Evolutionary conservation across 2,113 vertebrate species (phyloP).

Genomic region (Zapus hudsonius): DNA sequence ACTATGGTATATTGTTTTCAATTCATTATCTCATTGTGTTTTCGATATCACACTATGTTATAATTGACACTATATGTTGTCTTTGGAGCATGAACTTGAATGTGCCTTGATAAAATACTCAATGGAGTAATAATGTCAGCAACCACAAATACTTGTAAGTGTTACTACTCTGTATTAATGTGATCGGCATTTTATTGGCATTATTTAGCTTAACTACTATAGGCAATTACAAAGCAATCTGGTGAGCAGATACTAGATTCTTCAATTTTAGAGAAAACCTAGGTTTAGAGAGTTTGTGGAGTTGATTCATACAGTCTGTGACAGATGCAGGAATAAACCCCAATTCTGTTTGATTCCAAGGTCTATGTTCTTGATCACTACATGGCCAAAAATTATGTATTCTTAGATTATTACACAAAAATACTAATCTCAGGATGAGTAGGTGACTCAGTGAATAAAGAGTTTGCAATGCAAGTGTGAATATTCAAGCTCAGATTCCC

Average conservation of each 20-base stretch:
- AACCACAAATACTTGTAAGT: not conserved
- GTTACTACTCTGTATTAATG: not conserved
- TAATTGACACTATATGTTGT: not conserved
- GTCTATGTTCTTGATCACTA: not conserved
- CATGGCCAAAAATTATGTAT: not conserved
- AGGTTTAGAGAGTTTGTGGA: not conserved
- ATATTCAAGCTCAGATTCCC: no score
- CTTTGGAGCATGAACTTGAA: not conserved
- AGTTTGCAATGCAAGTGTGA: no score
- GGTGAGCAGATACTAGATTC: not conserved
- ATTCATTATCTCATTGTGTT: not conserved
- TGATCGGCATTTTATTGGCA: not conserved
- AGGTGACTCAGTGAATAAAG: no score
- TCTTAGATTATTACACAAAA: no score
- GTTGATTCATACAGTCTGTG: not conserved
- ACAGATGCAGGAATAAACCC: not conserved
- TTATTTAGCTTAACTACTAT: not conserved
- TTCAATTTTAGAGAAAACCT: not conserved
- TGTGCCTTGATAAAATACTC: slow-evolving; percentile 21
- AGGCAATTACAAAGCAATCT: not conserved
- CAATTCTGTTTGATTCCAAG: not conserved
- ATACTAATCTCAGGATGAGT: no score
- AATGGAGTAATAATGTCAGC: not conserved
- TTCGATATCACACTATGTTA: slow-evolving; percentile 29
- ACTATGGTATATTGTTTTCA: not conserved